Evolutionary conservation across 2,888 invertebrate genomes (phyloP), one percentile per base, ranked within the genome.

Genomic region (Lepidocyrtinus sp.): DNA sequence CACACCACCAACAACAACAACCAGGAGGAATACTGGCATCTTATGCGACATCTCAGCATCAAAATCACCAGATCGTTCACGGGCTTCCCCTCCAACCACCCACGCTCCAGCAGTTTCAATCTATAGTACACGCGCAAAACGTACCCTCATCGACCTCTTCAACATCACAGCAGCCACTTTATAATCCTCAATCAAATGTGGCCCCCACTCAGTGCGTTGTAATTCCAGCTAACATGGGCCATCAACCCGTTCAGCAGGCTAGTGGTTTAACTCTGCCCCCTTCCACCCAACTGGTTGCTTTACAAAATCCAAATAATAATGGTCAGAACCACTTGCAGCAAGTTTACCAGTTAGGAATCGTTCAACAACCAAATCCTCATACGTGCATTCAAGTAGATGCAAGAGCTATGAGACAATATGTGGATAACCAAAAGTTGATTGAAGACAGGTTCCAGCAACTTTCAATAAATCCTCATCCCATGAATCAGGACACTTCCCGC

Each of bases 291-390:
- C 26, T 73, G 0, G 46, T 73, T n/a, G 59, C 78, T 17, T 0
- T 79, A 15, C 72, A 50, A 5, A 68, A 26, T 73, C 67, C 45
- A 59, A 69, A 2, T n/a, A n/a, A n/a, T n/a, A n/a, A n/a, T 21
- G 21, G 45, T 59, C 73, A 72, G 17, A 70, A 50, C 22, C 74
- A 70, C n/a, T 22, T 75, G 0, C 80, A 80, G 21, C 80, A 79
- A 69, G 74, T 79, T 21, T 79, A 79, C 17, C 79, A 79, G 24
- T 59, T 79, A 24, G 79, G 79, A 19, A 74, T 79, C 36, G 64
- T 79, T 0, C 73, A 79, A 36, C 79, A 79, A 15, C 69, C 73
- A 45, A 74, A 69, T 69, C 79, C 79, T 3, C 79, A 74, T 24
- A 50, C 63, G 5, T 73, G 79, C 45, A 74, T 73, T n/a, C 74